Percentiles rank a stretch among this genome's conserved stretches.
phyloP scores from a whole-genome alignment of 2,797 vertebrate species.

The Oryzias sinensis region DNA sequence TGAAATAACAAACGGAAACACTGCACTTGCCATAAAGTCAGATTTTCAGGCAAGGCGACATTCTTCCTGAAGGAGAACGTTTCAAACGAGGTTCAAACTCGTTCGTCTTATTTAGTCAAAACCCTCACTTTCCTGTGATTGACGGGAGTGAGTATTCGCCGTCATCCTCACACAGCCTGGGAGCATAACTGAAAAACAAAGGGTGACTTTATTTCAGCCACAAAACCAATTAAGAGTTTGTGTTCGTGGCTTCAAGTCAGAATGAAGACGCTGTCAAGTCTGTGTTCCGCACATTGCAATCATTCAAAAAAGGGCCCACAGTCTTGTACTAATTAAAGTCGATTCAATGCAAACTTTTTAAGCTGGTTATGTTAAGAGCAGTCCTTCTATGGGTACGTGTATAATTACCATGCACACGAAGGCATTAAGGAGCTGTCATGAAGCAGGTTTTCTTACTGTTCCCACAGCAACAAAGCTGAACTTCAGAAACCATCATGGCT shows the following conservation, averaged over 20 bases:
- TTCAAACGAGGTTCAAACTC: too few species aligned
- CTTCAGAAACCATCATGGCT: conserved; percentile 12
- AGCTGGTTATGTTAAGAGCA: conserved; percentile 11
- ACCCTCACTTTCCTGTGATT: too few species aligned
- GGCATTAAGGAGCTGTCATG: conserved; percentile 17
- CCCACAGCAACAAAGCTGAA: conserved; percentile 7
- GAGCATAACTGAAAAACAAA: not conserved
- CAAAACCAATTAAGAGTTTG: conserved; percentile 15
- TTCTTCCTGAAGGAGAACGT: too few species aligned
- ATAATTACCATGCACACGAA: conserved; percentile 18
- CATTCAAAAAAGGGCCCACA: conserved; percentile 14
- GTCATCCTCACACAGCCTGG: too few species aligned
- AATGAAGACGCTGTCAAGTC: conserved; percentile 25
- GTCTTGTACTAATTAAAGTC: conserved; percentile 25
- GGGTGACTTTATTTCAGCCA: conserved; percentile 11
- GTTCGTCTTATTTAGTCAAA: too few species aligned
- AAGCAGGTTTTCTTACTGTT: conserved; percentile 10
- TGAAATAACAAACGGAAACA: too few species aligned
- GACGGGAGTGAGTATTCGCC: too few species aligned
- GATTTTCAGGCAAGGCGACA: too few species aligned
- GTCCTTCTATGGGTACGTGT: conserved; percentile 3
- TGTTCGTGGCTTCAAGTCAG: conserved; percentile 14
- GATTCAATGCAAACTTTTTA: conserved; percentile 14
- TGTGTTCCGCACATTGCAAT: conserved; percentile 19
- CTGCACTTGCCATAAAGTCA: too few species aligned